These are phyloP conservation scores for Synanthedon vespiformis DNA, from an alignment of 2,888 invertebrate genomes.

Conservation along the genomic window DNA sequence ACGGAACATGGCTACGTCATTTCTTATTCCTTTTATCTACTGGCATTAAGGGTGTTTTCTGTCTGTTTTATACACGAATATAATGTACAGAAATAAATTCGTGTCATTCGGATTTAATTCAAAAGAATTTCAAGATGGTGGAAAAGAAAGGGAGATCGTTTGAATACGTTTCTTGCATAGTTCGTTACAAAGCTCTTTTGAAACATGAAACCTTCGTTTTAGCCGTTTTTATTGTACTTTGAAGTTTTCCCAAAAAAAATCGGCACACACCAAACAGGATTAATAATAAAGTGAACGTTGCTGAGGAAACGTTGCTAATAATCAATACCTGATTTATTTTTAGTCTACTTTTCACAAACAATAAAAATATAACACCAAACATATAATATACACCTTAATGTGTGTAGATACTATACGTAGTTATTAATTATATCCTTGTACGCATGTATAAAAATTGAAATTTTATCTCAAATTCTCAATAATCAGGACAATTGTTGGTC, in stretches of 20 bases:
- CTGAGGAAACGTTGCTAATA: slow-evolving; percentile 4
- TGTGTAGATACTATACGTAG: too few relatives aligned
- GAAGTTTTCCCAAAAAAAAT: slow-evolving; percentile 9
- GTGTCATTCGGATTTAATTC: background rate
- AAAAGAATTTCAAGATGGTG: background rate
- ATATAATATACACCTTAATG: too few relatives aligned
- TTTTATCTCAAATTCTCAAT: too few relatives aligned
- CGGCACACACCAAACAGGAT: slow-evolving; percentile 2
- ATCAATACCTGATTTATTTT: background rate
- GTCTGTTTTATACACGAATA: background rate
- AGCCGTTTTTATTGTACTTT: slow-evolving; percentile 17
- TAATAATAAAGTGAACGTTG: slow-evolving; percentile 1
- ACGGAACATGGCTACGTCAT: background rate
- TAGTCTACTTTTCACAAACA: too few relatives aligned
- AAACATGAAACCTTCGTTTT: slow-evolving; percentile 29
- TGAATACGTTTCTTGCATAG: slow-evolving; percentile 9
- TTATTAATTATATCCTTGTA: too few relatives aligned
- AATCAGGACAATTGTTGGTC: too few relatives aligned
- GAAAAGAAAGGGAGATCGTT: background rate
- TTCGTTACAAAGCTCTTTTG: slow-evolving; percentile 28
- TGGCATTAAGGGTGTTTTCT: background rate
- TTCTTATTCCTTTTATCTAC: background rate
- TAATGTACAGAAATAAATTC: background rate
- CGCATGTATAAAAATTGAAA: too few relatives aligned
- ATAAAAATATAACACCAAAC: too few relatives aligned